Conservation (phyloP, 2,888 invertebrate species). For the Caenorhabditis panamensis region DNA sequence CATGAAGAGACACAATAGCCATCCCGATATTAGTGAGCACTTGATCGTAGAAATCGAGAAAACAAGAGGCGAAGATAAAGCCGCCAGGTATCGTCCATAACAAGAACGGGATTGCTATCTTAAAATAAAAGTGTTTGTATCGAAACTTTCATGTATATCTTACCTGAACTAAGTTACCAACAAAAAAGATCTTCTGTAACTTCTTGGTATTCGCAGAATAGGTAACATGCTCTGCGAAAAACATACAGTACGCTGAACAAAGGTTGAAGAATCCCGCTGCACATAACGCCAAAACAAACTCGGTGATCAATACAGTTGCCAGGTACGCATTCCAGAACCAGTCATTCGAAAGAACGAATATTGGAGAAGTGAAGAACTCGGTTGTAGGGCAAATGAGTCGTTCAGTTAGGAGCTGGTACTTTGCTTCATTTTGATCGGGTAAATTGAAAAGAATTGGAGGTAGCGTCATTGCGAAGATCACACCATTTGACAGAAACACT, state of each 20-base stretch:
- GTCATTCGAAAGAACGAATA: background rate
- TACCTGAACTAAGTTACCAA: background rate
- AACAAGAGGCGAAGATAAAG: background rate
- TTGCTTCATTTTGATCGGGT: background rate
- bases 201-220: background rate
- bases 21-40: background rate
- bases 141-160: too few relatives aligned
- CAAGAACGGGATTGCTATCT: background rate
- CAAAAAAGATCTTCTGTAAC: background rate
- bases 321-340: background rate
- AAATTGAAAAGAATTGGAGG: background rate
- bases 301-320: too few relatives aligned
- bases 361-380: background rate
- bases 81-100: background rate
- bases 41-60: background rate
- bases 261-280: background rate
- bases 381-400: background rate
- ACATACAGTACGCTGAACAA: background rate
- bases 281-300: too few relatives aligned
- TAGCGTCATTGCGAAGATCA: background rate
- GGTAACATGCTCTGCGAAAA: background rate
- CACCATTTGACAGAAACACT: background rate
- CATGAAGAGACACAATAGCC: background rate
- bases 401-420: background rate
- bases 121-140: too few relatives aligned